These are phyloP conservation scores for Anoplophora glabripennis DNA, from an alignment of 1,140 invertebrate species.

Conservation along the genomic window DNA sequence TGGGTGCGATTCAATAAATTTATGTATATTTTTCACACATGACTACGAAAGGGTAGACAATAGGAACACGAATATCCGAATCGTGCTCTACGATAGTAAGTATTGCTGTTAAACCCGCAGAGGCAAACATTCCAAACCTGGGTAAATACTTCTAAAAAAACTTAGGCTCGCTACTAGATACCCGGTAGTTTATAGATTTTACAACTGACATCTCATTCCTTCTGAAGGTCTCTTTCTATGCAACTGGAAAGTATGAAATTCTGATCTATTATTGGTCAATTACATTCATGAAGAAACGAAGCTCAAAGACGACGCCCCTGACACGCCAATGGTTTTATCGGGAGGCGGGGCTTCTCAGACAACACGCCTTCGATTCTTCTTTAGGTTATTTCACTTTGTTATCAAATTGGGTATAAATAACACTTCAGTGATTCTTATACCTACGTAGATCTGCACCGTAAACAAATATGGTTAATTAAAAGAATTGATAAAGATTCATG, in stretches of 20 bases:
- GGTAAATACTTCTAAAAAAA: not conserved
- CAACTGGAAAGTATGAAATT: not conserved
- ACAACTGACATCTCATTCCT: not conserved
- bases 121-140: too few species aligned
- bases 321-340: not conserved
- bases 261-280: constrained; percentile 8
- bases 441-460: too few species aligned
- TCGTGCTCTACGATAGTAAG: too few species aligned
- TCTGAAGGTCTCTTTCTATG: not conserved
- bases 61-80: too few species aligned
- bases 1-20: not conserved
- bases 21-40: too few species aligned
- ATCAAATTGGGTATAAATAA: constrained; percentile 9
- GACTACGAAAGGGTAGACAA: too few species aligned
- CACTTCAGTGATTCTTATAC: not conserved
- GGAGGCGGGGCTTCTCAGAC: not conserved
- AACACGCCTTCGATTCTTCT: not conserved
- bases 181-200: constrained; percentile 3
- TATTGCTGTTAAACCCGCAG: too few species aligned
- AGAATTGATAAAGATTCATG: too few species aligned
- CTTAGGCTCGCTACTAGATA: not conserved
- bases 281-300: not conserved
- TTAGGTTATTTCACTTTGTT: not conserved
- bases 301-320: not conserved
- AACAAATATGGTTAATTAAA: too few species aligned